Percentiles rank a stretch among this genome's conserved stretches.
Conservation (phyloP, 2,888 invertebrate species). For the Pyrrhia umbra region DNA sequence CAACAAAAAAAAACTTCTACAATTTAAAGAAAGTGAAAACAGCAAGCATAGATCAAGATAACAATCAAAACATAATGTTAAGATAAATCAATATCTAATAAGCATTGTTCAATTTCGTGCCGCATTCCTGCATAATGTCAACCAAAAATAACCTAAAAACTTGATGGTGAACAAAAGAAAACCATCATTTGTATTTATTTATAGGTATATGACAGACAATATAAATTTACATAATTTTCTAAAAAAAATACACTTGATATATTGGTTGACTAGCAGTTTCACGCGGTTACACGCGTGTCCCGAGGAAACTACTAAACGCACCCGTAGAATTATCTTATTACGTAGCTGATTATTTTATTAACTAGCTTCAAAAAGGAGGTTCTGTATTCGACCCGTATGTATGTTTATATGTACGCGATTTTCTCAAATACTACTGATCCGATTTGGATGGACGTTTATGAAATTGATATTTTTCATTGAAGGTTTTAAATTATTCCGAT, state of each 20-base stretch:
- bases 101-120: slow-evolving; percentile 42
- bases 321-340: too few relatives aligned
- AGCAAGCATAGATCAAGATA: slow-evolving; percentile 8
- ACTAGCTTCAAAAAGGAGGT: too few relatives aligned
- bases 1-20: background rate
- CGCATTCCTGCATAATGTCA: slow-evolving; percentile 53
- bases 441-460: too few relatives aligned
- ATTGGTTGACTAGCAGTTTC: slow-evolving; percentile 6
- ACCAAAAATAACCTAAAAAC: slow-evolving; percentile 37
- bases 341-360: too few relatives aligned
- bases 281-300: background rate
- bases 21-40: slow-evolving; percentile 37
- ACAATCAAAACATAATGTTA: slow-evolving; percentile 27
- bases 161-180: slow-evolving; percentile 36
- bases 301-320: too few relatives aligned
- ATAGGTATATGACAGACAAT: slow-evolving; percentile 15
- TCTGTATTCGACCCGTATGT: too few relatives aligned
- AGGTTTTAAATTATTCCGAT: too few relatives aligned
- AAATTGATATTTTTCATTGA: too few relatives aligned
- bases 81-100: slow-evolving; percentile 43
- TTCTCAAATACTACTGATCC: too few relatives aligned
- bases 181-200: slow-evolving; percentile 15
- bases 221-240: slow-evolving; percentile 50
- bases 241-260: slow-evolving; percentile 32
- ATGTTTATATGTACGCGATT: too few relatives aligned